Base-by-base conservation (phyloP, 2,888 invertebrate genomes). In the Heteromurus nitidus region DNA sequence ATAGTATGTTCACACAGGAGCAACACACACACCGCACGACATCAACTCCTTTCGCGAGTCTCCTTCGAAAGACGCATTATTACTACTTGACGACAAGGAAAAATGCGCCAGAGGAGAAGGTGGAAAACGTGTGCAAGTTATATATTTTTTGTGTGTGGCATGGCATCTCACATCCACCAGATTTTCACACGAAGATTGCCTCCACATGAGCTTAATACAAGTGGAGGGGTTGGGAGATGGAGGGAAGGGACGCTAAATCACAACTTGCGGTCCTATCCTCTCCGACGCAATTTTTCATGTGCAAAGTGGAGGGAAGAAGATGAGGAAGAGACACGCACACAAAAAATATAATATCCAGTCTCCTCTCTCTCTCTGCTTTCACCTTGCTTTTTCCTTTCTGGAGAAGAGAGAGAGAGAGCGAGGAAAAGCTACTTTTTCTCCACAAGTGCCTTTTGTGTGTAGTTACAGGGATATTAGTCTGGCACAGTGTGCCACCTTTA, bases 181-280 rank as follows among this genome's bases (percentile, higher is more conserved):
- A 68, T 76, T 76, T 76, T 76, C 68, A 76, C 60, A 68, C 68
- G 60, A 76, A 76, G 76, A 76, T 68, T 68, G 67, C 60, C 76
- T 60, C 47, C 53, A 28, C 67, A 75, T 60, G 76, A 67, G 58
- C 67, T 22, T 75, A 75, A 75, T 58, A 58, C 58, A 16, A 26
- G 58, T 50, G 50, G 24, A 31, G 30, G 26, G 18, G 42, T 3
- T 65, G 16, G 24, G 18, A 13, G 16, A 62, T 20, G n/a, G 28
- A 74, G 53, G 64, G 42, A 75, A 44, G 20, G 42, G 31, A 42
- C 50, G 68, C 76, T 76, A 76, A 76, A 76, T 76, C 76, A 76
- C 68, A 68, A 68, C 55, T 67, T 68, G 76, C 18, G 76, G 76
- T 76, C n/a, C n/a, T n/a, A n/a, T n/a, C n/a, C n/a, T n/a, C n/a